These are phyloP conservation scores for Dichetophora obliterata DNA, from an alignment of 2,888 invertebrate genomes.

Conservation along the genomic window DNA sequence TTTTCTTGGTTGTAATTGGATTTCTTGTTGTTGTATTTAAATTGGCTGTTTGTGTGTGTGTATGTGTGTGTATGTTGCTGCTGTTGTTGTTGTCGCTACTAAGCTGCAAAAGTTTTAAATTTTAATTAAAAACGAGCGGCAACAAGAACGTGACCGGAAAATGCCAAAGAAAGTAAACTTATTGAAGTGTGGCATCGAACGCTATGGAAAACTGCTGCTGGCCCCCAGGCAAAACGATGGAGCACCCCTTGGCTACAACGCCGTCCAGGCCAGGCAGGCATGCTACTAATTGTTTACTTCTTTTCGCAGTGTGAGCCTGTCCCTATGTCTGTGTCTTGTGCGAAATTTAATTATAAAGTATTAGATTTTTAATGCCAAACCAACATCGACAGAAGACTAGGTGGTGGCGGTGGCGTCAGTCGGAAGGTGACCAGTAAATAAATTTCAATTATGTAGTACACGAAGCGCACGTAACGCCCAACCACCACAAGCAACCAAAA, in stretches of 20 bases:
- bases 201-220: background rate
- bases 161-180: conserved; percentile 8
- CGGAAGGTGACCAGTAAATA: conserved; percentile 5
- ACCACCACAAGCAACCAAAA: background rate
- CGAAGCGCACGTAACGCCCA: background rate
- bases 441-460: conserved; percentile 23
- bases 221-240: background rate
- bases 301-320: background rate
- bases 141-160: conserved; percentile 26
- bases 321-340: background rate
- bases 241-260: background rate
- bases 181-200: background rate
- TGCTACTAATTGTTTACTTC: background rate
- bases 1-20: conserved; percentile 26
- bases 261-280: background rate
- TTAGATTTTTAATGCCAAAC: conserved; percentile 25
- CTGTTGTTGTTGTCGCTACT: conserved; percentile 25
- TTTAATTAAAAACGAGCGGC: conserved; percentile 34
- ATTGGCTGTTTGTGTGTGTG: background rate
- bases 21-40: conserved; percentile 13
- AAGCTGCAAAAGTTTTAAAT: conserved; percentile 21
- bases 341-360: conserved; percentile 33
- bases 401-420: background rate
- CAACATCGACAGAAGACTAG: background rate
- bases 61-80: background rate